Conservation (phyloP, 2,797 vertebrate genomes). For the Thunnus albacares region DNA sequence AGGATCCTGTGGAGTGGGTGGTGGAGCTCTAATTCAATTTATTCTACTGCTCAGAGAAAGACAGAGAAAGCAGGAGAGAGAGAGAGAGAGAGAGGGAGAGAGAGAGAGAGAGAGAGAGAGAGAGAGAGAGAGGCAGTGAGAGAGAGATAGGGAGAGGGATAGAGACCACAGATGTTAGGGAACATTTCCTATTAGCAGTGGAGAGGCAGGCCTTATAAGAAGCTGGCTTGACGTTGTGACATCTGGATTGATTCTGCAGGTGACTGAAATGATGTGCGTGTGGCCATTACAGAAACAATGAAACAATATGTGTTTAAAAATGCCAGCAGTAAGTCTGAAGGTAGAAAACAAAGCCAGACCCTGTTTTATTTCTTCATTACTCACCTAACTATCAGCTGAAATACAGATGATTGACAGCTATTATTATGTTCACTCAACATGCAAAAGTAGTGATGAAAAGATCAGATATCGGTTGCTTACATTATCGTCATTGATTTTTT, state of each 20-base stretch:
- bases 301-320: conserved; percentile 37
- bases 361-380: not conserved
- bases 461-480: no score
- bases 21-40: conserved; percentile 82
- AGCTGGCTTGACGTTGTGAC: conserved; percentile 56
- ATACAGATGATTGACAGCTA: not conserved
- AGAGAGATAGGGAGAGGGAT: conserved; percentile 52
- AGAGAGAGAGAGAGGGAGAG: conserved; percentile 28
- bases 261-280: conserved; percentile 22
- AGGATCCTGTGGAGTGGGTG: conserved; percentile 75
- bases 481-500: no score
- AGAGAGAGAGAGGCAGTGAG: conserved; percentile 13
- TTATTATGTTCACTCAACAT: no score
- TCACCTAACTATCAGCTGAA: not conserved
- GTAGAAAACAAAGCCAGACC: conserved; percentile 9
- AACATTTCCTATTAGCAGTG: conserved; percentile 74
- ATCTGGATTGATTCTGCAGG: conserved; percentile 59
- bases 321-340: conserved; percentile 22
- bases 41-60: conserved; percentile 77
- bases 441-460: no score
- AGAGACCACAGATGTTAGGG: conserved; percentile 74
- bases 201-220: conserved; percentile 52
- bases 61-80: conserved; percentile 38
- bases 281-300: conserved; percentile 17
- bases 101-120: conserved; percentile 48